Evolutionary conservation across 2,797 vertebrate genomes (phyloP), one percentile per base, ranked within the genome.

Genomic region (Poecilia picta): DNA sequence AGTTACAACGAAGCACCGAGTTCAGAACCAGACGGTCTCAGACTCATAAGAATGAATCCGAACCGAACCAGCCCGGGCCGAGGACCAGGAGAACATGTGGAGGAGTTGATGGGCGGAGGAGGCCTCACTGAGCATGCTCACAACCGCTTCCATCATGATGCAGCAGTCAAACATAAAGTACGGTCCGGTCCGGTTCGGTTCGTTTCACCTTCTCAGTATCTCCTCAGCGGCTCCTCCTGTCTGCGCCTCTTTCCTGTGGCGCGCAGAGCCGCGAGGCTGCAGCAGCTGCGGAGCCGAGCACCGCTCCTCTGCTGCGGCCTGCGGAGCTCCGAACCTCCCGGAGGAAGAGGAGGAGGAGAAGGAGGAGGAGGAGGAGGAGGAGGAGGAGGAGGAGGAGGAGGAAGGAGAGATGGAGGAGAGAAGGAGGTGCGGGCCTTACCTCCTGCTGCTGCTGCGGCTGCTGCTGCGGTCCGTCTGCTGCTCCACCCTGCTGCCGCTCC

Each of bases 401-500:
- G 33, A 36, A 66, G 57, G 47, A 20, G 59, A 33, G 16, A 4
- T 6, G 28, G 28, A 41, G 3, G 45, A 64, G 3, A 62, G 43
- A 41, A 75, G 41, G 43, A 71, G 28, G 25, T 31, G 13, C 13
- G n/a, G 41, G 13, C 81, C 81, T 85, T 83, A 89, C 89, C 89
- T 91, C 76, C 81, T 83, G 18, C 70, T 87, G 73, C 71, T 72
- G 82, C 68, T 78, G 12, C 57, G 1, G n/a, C 74, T 76, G 78
- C 71, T 72, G 83, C 70, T 79, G 87, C 83, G 87, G 83, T 84
- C 73, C n/a, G 71, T 78, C 83, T 88, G 83, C 81, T 80, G 77
- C 84, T 91, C 80, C 87, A 83, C 85, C 87, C 89, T 87, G 75
- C 74, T 68, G 33, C 80, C 75, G 57, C 59, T 79, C 73, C 51